These are phyloP conservation scores for Julus scandinavius DNA, from an alignment of 2,888 invertebrate genomes.

Conservation along the genomic window DNA sequence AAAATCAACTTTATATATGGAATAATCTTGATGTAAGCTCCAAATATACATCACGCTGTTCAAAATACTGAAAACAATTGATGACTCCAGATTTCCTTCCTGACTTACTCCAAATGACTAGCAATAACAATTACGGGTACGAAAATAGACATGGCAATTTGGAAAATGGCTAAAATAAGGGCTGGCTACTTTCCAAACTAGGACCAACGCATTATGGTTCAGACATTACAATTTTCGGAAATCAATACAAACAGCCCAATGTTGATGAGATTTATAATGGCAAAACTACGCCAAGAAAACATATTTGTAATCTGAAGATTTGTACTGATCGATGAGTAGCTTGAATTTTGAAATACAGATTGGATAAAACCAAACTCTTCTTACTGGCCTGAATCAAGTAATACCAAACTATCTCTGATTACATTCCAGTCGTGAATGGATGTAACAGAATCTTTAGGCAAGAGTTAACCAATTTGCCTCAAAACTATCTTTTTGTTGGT, in stretches of 20 bases:
- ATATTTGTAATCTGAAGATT: background rate
- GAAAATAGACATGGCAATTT: conserved; percentile 34
- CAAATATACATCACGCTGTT: background rate
- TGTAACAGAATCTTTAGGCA: too few species aligned
- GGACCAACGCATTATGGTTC: background rate
- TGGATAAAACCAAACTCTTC: background rate
- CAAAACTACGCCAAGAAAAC: background rate
- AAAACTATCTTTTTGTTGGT: too few species aligned
- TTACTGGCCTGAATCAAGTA: too few species aligned
- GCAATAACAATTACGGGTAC: conserved; percentile 25
- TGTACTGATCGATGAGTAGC: background rate
- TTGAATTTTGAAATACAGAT: background rate
- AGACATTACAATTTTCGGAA: background rate
- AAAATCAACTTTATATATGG: background rate
- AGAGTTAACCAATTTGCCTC: too few species aligned
- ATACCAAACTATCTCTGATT: too few species aligned
- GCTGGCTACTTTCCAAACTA: background rate
- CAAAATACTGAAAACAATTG: conserved; percentile 33
- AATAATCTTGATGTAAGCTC: background rate
- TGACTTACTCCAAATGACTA: conserved; percentile 28
- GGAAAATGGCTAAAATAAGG: conserved; percentile 9
- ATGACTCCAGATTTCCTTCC: background rate
- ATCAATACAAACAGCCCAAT: background rate
- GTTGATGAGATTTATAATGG: background rate
- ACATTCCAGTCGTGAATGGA: too few species aligned